These are phyloP conservation scores for Adelognathus sp. DNA, from an alignment of 2,888 invertebrate genomes.

Conservation along the genomic window DNA sequence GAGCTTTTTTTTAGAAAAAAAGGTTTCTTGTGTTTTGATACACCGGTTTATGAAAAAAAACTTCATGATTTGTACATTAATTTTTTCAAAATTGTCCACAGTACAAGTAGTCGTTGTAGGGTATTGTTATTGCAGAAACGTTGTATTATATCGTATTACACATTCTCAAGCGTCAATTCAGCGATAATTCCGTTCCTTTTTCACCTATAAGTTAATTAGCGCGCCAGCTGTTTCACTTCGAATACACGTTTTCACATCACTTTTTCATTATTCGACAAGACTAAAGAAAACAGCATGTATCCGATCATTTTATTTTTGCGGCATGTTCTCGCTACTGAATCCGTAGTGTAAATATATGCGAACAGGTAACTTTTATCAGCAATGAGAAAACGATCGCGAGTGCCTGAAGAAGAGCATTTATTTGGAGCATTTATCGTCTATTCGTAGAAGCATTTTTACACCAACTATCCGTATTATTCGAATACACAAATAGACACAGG, in stretches of 20 bases:
- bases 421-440: conserved; percentile 8
- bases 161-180: neutral
- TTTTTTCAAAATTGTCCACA: too few relatives aligned
- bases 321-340: conserved; percentile 11
- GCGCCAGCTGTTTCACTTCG: neutral
- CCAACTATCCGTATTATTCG: neutral
- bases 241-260: conserved; percentile 10
- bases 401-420: conserved; percentile 9
- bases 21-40: too few relatives aligned
- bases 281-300: neutral
- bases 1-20: neutral
- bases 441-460: conserved; percentile 5
- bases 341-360: neutral
- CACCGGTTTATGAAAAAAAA: too few relatives aligned
- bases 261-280: neutral
- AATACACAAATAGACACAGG: conserved; percentile 4
- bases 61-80: too few relatives aligned
- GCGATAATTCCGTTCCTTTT: neutral
- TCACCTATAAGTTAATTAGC: neutral
- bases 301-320: conserved; percentile 7
- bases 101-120: neutral
- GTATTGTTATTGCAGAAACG: neutral
- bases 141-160: neutral
- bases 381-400: neutral
- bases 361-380: neutral